Conservation (phyloP, 2,797 vertebrate species). For the Bradypodion ventrale region DNA sequence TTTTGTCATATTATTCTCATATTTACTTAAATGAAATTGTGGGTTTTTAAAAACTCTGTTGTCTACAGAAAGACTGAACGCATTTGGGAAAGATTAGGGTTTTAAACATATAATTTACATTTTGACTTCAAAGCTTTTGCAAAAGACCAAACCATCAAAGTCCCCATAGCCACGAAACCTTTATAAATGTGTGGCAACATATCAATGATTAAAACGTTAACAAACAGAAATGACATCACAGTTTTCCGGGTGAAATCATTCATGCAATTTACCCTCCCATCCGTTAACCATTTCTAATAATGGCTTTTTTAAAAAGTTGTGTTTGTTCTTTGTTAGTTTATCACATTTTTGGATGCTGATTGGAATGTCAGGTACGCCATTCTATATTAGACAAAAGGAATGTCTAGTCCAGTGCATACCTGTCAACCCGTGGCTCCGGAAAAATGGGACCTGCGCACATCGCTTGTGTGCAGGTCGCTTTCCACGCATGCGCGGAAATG, state of each 20-base stretch:
- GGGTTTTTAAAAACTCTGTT: constrained; percentile 18
- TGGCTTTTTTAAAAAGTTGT: neutral
- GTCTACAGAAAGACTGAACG: constrained; percentile 24
- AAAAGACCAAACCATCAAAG: neutral
- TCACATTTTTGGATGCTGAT: neutral
- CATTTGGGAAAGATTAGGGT: neutral
- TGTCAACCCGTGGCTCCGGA: too few species aligned
- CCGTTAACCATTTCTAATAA: neutral
- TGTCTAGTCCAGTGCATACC: neutral
- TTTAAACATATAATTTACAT: neutral
- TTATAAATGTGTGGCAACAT: neutral
- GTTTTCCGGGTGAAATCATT: neutral
- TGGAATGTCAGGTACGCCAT: neutral
- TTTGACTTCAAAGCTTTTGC: neutral
- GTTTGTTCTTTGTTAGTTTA: neutral
- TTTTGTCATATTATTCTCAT: constrained; percentile 56
- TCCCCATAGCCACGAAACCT: neutral
- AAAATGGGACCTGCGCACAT: too few species aligned
- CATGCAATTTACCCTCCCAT: neutral
- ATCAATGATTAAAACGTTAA: neutral
- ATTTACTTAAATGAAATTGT: constrained; percentile 45
- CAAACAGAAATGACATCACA: neutral
- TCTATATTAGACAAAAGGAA: neutral
- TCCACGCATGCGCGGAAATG: too few species aligned
- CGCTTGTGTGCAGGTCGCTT: too few species aligned